Evolutionary conservation across 2,113 vertebrate species (phyloP).

Genomic region (Marmota monax): DNA sequence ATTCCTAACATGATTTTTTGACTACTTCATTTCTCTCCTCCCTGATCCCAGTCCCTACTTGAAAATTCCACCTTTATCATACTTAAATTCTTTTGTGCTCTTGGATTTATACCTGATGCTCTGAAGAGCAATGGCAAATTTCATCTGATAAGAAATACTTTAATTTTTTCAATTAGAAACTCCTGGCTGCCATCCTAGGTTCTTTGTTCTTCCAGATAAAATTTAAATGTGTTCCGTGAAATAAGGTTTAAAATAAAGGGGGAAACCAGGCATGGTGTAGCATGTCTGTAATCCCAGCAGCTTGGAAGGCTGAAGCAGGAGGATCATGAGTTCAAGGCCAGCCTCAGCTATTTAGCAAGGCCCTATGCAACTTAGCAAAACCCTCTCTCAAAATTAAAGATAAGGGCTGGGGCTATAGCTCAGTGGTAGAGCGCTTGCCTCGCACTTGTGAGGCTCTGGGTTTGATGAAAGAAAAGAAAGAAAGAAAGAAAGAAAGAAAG

Average conservation of each 20-base stretch:
- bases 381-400: not conserved
- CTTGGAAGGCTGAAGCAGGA: not conserved
- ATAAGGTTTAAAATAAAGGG: not conserved
- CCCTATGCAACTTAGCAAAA: not conserved
- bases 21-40: not conserved
- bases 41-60: not conserved
- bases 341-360: not conserved
- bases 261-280: not conserved
- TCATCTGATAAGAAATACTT: not conserved
- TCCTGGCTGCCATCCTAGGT: not conserved
- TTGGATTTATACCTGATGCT: not conserved
- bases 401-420: not conserved
- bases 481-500: no score
- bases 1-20: not conserved
- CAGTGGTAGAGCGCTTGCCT: no score
- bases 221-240: not conserved
- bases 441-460: no score
- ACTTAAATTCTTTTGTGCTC: not conserved
- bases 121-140: not conserved
- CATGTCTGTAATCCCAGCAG: not conserved
- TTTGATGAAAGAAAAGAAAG: no score
- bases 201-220: conserved; percentile 11
- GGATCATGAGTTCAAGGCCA: not conserved
- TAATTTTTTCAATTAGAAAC: not conserved
- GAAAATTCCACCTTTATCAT: not conserved